phyloP scores from a whole-genome alignment of 2,797 vertebrate species.

The Ptychadena robeensis region DNA sequence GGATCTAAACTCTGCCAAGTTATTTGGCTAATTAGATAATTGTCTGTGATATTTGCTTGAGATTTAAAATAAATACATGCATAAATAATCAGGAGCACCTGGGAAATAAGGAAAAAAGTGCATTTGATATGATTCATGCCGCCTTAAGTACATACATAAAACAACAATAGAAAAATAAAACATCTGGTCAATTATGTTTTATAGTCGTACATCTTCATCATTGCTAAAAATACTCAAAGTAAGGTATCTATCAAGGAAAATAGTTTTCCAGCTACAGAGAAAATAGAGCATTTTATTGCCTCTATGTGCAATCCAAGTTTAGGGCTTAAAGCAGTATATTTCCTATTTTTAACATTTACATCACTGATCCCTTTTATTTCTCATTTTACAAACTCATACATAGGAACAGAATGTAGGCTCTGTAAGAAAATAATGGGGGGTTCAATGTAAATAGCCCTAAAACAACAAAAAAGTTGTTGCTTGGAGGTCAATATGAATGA shows the following conservation, averaged over 20 bases:
- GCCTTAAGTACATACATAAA: slow-evolving; percentile 55
- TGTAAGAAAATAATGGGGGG: not conserved
- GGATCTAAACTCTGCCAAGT: slow-evolving; percentile 52
- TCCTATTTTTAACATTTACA: not conserved
- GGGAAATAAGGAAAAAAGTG: slow-evolving; percentile 54
- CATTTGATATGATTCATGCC: slow-evolving; percentile 56
- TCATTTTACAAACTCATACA: too few species aligned
- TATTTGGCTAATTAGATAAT: slow-evolving; percentile 60
- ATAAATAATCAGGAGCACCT: slow-evolving; percentile 60
- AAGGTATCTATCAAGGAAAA: slow-evolving; percentile 54
- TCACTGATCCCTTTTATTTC: too few species aligned
- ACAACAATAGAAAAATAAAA: slow-evolving; percentile 59
- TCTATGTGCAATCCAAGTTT: slow-evolving; percentile 12
- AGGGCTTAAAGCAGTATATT: not conserved
- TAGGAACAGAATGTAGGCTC: not conserved
- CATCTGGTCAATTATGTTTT: slow-evolving; percentile 60
- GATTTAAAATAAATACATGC: slow-evolving; percentile 58
- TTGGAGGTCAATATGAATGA: too few species aligned
- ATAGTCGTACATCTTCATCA: slow-evolving; percentile 58
- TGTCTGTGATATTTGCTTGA: slow-evolving; percentile 55
- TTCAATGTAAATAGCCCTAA: too few species aligned
- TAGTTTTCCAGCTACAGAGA: slow-evolving; percentile 29
- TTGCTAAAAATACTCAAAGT: slow-evolving; percentile 26
- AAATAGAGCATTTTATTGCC: slow-evolving; percentile 45
- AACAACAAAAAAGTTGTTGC: too few species aligned